Conservation (phyloP, 2,888 invertebrate genomes). For the Synergus itoensis region DNA sequence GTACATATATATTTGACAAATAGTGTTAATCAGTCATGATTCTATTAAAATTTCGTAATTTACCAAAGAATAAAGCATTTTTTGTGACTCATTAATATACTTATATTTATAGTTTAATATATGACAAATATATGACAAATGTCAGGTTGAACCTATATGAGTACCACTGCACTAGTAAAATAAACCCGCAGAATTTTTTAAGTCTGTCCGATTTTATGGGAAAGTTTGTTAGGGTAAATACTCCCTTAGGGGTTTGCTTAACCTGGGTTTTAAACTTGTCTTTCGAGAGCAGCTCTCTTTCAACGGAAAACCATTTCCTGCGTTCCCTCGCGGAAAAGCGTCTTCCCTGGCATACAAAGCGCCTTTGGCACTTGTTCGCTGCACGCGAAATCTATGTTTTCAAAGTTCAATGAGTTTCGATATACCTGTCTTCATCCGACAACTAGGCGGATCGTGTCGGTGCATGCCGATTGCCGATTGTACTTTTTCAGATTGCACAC, state of each 20-base stretch:
- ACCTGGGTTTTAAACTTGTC: slow-evolving; percentile 50
- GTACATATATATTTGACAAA: too few relatives aligned
- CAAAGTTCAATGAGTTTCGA: slow-evolving; percentile 40
- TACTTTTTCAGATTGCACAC: neutral
- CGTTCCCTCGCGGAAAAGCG: slow-evolving; percentile 44
- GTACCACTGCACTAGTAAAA: neutral
- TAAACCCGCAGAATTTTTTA: neutral
- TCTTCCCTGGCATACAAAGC: slow-evolving; percentile 42
- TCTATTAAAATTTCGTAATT: too few relatives aligned
- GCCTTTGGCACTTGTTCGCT: slow-evolving; percentile 41
- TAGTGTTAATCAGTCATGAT: too few relatives aligned
- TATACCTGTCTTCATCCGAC: slow-evolving; percentile 4
- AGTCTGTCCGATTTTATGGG: neutral
- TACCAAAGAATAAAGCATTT: too few relatives aligned
- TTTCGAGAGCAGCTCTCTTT: slow-evolving; percentile 54
- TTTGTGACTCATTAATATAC: too few relatives aligned
- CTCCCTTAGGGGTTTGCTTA: slow-evolving; percentile 58
- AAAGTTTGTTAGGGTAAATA: slow-evolving; percentile 22
- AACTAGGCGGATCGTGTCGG: neutral
- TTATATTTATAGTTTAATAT: too few relatives aligned
- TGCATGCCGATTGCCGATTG: neutral
- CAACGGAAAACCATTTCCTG: slow-evolving; percentile 50
- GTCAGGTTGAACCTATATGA: neutral
- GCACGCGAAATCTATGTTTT: slow-evolving; percentile 41
- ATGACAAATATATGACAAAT: neutral